Percentiles rank a stretch among this genome's conserved stretches.
These are phyloP conservation scores for Arenicola marina DNA, from an alignment of 2,888 invertebrate genomes.

Conservation along the genomic window DNA sequence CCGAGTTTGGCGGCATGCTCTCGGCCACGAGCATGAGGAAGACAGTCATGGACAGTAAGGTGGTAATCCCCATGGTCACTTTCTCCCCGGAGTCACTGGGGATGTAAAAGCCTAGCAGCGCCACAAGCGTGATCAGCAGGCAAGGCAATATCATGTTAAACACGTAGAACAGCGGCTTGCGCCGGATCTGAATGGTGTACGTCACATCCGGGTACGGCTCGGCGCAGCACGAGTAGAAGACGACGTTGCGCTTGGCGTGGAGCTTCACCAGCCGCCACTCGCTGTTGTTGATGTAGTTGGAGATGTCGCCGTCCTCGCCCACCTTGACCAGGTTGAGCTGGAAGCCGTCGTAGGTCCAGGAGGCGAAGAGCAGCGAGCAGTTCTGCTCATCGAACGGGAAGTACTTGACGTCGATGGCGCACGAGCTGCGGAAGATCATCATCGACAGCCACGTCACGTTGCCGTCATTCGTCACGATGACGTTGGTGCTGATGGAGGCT, in stretches of 20 bases:
- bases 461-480: constrained; percentile 65
- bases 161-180: constrained; percentile 66
- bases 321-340: constrained; percentile 57
- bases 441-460: constrained; percentile 67
- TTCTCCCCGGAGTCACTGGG: constrained; percentile 66
- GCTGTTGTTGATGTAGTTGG: constrained; percentile 88
- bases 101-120: constrained; percentile 67
- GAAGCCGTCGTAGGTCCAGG: constrained; percentile 66
- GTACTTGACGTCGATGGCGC: constrained; percentile 65
- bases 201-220: constrained; percentile 65
- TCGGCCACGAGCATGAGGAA: constrained; percentile 67
- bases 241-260: constrained; percentile 61
- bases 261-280: constrained; percentile 76
- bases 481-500: constrained; percentile 64
- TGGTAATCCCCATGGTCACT: constrained; percentile 65
- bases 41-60: constrained; percentile 66
- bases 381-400: constrained; percentile 67
- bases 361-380: constrained; percentile 65
- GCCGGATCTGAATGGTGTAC: constrained; percentile 63
- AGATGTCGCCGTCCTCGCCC: constrained; percentile 79
- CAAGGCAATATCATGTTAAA: constrained; percentile 67
- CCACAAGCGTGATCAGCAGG: constrained; percentile 65
- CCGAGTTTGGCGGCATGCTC: constrained; percentile 67
- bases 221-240: constrained; percentile 64
- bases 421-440: constrained; percentile 65